Evolutionary conservation across 2,797 vertebrate species (phyloP).

Genomic region (Ispidina picta): DNA sequence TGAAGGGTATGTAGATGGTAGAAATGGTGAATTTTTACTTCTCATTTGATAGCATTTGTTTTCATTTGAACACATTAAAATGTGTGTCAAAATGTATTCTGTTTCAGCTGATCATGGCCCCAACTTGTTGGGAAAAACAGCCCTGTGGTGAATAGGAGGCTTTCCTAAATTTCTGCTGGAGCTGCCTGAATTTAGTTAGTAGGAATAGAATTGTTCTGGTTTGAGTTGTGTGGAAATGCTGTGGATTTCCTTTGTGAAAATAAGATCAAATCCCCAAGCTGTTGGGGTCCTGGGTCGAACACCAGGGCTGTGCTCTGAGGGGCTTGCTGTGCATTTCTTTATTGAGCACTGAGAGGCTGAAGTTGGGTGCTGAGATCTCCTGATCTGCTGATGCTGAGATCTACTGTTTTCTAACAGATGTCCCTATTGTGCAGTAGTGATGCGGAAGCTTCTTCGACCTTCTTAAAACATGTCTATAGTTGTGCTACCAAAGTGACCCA

Average conservation of each 20-base stretch:
- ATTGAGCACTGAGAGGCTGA: neutral
- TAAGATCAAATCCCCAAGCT: neutral
- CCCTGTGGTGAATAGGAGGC: neutral
- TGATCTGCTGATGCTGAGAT: neutral
- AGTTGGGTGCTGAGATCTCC: neutral
- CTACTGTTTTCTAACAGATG: neutral
- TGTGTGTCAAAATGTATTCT: neutral
- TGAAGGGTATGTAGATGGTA: neutral
- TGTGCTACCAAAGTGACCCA: neutral
- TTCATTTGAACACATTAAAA: neutral
- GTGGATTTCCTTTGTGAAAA: neutral
- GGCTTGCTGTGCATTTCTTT: neutral
- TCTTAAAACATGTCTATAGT: rapidly evolving
- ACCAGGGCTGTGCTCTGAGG: neutral
- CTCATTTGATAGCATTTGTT: neutral
- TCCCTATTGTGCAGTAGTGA: rapidly evolving
- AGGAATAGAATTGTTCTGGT: neutral
- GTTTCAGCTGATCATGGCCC: neutral
- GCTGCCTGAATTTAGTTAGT: neutral
- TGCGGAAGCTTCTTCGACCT: neutral
- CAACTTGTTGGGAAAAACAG: neutral
- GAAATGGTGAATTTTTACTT: neutral
- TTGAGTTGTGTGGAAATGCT: neutral
- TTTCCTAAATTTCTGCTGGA: neutral
- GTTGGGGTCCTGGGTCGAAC: rapidly evolving